Evolutionary conservation across 30 jellyfish, hydroid and myxozoan genomes (phyloP), one percentile per base, ranked within the genome.

Genomic region (Rhopilema esculentum): DNA sequence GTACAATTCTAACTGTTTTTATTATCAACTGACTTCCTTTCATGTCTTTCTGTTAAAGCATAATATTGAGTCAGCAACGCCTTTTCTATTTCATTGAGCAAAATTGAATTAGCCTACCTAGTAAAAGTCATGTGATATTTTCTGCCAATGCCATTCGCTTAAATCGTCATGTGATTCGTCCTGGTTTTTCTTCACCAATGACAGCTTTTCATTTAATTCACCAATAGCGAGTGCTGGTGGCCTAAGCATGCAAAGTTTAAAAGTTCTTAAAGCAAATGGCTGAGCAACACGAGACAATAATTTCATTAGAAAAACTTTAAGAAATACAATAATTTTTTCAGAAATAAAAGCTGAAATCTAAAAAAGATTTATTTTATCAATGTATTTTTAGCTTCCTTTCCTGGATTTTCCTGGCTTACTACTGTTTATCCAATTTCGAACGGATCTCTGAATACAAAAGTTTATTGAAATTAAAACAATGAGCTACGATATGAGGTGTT

Each of bases 121-220:
- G 31, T 16, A 27, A 73, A 87, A 87, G 84, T 87, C 96, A 68
- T 87, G 96, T 73, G 96, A 53, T 48, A 87, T 80, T 65, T 69
- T 77, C 53, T 68, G 86, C 90, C 90, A 87, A 18, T 87, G 87
- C 96, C 96, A 87, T 4, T 87, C 89, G 62, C 40, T 78, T 12
- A 87, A 18, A 66, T 78, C 91, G 6, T 77, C 83, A 7, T 79
- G 28, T 16, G 20, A 49, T 32, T 72, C 92, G 9, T 84, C 81
- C 52, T 77, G 61, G 0, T 27, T 73, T 29, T 27, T 27, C 69
- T 84, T 53, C 30, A 57, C 87, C 31, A 51, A 52, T 6, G 69
- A 26, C 73, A 81, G 26, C 66, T 32, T 84, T 80, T 84, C 86
- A 18, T 84, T 74, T 1, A 84, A 23, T 4, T 72, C 92, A 30